Base-by-base conservation (phyloP, 2,888 invertebrate genomes). In the Anodontia alba region DNA sequence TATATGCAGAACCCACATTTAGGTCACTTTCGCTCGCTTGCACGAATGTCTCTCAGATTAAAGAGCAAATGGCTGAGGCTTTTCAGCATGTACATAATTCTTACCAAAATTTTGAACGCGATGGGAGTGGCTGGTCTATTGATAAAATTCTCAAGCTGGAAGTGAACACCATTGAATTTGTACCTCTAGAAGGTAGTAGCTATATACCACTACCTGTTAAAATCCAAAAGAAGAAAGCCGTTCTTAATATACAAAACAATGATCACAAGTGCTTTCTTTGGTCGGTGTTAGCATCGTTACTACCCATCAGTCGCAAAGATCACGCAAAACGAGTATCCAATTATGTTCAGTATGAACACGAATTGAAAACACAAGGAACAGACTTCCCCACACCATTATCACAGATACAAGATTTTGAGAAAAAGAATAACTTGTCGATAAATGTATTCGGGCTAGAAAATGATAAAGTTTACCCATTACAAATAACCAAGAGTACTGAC, bases 181-280 rank as follows among this genome's bases (percentile, higher is more conserved):
- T n/a, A n/a, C n/a, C n/a, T n/a, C n/a, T n/a, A n/a, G n/a, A n/a
- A n/a, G n/a, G 80, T 5, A 85, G 80, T 49, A 78, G 80, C 75
- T 85, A 71, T 51, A 67, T 80, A 20, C 71, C 73, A 23, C 74
- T 79, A 26, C 77, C 81, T 26, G 31, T 43, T 17, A 79, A 51
- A 33, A 54, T 78, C 33, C n/a, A n/a, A n/a, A n/a, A n/a, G n/a
- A n/a, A n/a, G n/a, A n/a, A n/a, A n/a, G n/a, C n/a, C n/a, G n/a
- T 83, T 20, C 54, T 86, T 3, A 81, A 83, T 75, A 80, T 83
- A 26, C 57, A 83, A 70, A 78, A 83, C 72, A 29, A 57, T 38
- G 81, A 83, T 33, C 81, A 86, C 17, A 86, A 74, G 62, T 72
- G 80, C 38, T 77, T 83, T 42, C 23, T 76, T n/a, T 83, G 81